Percentiles rank a stretch among this genome's conserved stretches.
Conservation (phyloP, 2,888 invertebrate genomes). For the Andrena fulva region DNA sequence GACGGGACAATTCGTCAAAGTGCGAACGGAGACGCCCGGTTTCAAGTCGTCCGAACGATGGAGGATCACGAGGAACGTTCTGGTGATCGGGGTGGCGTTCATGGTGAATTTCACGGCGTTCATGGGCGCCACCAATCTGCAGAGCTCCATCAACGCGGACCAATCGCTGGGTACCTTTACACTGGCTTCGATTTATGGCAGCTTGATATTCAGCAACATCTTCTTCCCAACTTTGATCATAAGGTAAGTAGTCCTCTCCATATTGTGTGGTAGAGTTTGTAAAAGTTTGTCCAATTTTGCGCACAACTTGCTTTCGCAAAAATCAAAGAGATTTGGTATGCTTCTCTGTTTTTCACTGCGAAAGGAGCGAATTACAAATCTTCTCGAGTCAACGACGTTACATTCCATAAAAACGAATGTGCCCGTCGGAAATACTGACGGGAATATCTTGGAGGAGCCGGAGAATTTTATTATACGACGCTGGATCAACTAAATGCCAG, state of each 20-base stretch:
- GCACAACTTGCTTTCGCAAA: no score
- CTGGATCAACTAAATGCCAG: background rate
- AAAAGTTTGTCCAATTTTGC: no score
- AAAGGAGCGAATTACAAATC: background rate
- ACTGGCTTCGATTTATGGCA: conserved; percentile 93
- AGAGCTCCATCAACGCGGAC: conserved; percentile 94
- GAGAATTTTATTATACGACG: background rate
- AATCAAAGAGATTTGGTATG: no score
- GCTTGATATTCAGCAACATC: conserved; percentile 95
- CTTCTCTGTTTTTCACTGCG: background rate
- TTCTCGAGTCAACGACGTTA: background rate
- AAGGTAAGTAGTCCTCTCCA: conserved; percentile 85
- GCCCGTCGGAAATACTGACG: background rate
- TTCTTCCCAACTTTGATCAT: conserved; percentile 94
- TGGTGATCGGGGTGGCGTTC: conserved; percentile 94
- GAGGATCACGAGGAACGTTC: conserved; percentile 93
- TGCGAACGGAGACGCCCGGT: conserved; percentile 59
- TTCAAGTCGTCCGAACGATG: conserved; percentile 87
- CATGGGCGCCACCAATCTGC: conserved; percentile 93
- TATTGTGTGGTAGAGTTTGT: background rate
- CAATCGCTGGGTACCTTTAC: conserved; percentile 94
- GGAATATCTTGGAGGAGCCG: background rate
- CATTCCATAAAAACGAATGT: no score
- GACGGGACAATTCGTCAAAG: conserved; percentile 72
- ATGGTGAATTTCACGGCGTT: conserved; percentile 97